Percentiles rank a stretch among this genome's conserved stretches.
phyloP scores from a whole-genome alignment of 2,113 vertebrate species.

The Psittacara wagleri region DNA sequence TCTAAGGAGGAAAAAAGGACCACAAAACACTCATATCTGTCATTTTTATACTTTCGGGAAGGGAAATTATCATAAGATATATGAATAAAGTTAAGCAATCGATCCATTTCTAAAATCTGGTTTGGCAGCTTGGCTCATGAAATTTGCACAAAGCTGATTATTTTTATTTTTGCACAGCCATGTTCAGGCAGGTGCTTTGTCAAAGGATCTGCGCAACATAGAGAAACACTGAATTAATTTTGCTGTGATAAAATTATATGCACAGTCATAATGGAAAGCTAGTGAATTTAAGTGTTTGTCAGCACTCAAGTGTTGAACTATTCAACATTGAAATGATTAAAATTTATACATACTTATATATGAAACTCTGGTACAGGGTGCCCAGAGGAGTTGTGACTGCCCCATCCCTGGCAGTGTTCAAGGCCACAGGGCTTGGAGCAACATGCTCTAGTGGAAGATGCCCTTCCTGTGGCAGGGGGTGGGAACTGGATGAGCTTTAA shows the following conservation, averaged over 20 bases:
- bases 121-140: conserved; percentile 10
- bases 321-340: background rate
- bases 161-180: conserved; percentile 22
- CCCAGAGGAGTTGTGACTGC: background rate
- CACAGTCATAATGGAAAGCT: background rate
- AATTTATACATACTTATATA: background rate
- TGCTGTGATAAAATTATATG: background rate
- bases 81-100: conserved; percentile 21
- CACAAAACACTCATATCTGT: background rate
- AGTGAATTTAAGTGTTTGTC: background rate
- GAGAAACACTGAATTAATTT: conserved; percentile 27
- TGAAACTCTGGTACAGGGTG: background rate
- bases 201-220: background rate
- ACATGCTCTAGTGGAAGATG: background rate
- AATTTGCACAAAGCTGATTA: conserved; percentile 8
- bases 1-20: background rate
- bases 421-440: background rate
- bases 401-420: background rate
- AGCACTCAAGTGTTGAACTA: background rate
- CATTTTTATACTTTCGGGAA: background rate
- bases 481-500: background rate
- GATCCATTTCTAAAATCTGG: background rate
- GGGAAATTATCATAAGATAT: background rate
- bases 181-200: background rate
- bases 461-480: background rate